A percentile compares a stretch with the other conserved stretches of the same genome.
Conservation (phyloP, 2,113 vertebrate genomes). For the Myotis yumanensis region DNA sequence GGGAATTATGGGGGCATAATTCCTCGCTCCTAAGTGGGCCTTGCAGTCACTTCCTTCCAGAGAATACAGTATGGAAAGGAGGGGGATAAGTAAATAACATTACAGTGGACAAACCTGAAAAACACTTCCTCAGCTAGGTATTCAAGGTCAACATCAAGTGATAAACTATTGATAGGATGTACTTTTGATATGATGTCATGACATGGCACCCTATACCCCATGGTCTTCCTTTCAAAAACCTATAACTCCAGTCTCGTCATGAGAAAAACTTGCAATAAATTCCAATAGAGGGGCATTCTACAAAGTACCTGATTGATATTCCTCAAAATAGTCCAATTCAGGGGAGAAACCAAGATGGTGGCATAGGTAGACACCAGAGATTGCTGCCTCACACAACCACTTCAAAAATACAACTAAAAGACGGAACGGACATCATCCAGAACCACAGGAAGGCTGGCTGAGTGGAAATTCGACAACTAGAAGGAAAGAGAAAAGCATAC, state of each 20-base stretch:
- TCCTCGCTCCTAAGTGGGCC: neutral
- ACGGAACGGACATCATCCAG: too few species aligned
- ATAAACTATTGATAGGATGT: neutral
- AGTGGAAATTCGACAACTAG: too few species aligned
- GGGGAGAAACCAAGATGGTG: too few species aligned
- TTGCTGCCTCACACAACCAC: too few species aligned
- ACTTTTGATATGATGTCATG: neutral
- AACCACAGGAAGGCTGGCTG: too few species aligned
- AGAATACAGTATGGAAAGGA: too few species aligned
- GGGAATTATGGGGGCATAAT: neutral
- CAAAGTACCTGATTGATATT: neutral
- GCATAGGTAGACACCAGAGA: too few species aligned
- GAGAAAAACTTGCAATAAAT: neutral
- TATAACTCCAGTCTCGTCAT: neutral
- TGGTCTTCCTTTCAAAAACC: neutral
- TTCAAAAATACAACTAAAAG: too few species aligned
- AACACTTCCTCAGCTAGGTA: neutral
- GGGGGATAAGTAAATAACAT: neutral
- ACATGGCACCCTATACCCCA: neutral
- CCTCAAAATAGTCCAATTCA: neutral
- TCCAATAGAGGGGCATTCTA: neutral
- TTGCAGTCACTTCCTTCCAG: neutral
- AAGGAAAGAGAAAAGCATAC: too few species aligned
- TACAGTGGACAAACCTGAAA: neutral
- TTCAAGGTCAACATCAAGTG: neutral